Evolutionary conservation across 1,140 invertebrate species (phyloP).

Genomic region (Sminthurinus signatus): DNA sequence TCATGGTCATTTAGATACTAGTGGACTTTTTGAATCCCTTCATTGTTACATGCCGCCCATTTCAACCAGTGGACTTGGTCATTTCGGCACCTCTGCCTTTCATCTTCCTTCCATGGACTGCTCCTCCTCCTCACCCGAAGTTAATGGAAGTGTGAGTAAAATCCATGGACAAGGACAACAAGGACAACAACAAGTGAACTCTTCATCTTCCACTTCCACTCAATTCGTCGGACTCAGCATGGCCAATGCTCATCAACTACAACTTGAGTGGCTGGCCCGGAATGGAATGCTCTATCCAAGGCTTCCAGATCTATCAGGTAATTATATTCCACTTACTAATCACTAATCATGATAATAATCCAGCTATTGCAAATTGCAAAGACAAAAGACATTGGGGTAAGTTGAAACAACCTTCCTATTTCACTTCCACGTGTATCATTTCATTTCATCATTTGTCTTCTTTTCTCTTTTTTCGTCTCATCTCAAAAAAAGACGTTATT

Average conservation of each 20-base stretch:
- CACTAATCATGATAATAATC: too few species aligned
- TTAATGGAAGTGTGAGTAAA: neutral
- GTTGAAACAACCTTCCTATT: too few species aligned
- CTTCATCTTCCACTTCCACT: constrained; percentile 9
- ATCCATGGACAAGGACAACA: too few species aligned
- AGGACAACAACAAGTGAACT: neutral
- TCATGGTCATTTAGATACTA: neutral
- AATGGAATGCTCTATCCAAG: constrained; percentile 78
- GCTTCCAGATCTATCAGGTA: constrained; percentile 58
- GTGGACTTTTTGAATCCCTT: constrained; percentile 14
- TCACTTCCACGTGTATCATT: too few species aligned
- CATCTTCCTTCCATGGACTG: constrained; percentile 23
- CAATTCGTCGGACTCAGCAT: constrained; percentile 42
- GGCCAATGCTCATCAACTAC: constrained; percentile 66
- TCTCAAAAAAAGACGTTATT: too few species aligned
- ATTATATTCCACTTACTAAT: too few species aligned
- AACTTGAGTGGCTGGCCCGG: constrained; percentile 74
- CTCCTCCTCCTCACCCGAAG: neutral
- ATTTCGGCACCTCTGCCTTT: constrained; percentile 29
- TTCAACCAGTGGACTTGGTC: constrained; percentile 11
- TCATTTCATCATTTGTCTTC: too few species aligned
- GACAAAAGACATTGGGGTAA: too few species aligned
- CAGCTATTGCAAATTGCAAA: too few species aligned
- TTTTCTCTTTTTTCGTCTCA: too few species aligned
- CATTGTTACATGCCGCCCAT: constrained; percentile 30